Evolutionary conservation across 2,797 vertebrate genomes (phyloP), one percentile per base, ranked within the genome.

Genomic region (Lophius americanus): DNA sequence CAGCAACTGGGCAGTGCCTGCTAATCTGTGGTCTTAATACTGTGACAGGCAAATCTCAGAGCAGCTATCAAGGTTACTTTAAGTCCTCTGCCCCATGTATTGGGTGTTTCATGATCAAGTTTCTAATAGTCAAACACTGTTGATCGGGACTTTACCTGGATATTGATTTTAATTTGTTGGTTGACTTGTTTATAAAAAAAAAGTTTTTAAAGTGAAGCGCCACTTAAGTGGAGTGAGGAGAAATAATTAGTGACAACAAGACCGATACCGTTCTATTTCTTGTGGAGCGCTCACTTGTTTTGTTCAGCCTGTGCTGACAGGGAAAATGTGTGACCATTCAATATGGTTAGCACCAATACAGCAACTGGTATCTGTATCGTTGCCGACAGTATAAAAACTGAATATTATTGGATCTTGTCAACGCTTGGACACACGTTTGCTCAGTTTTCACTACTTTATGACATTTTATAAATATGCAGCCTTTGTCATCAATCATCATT

Each of bases 11-110:
- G 66, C 68, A 6, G 76, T 65, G 63, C 64, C 78, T 76, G 81
- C 70, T 90, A 89, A 90, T 91, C 87, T 83, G 43, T 8, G 33
- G 70, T 73, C 71, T 83, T 89, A 84, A 78, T 83, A 73, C 68
- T 11, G 75, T 77, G 68, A 76, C 68, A 47, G 86, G 80, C 62
- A 73, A 79, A 82, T 89, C 50, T 76, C 67, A 62, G 73, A 82
- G 64, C 72, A 51, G 78, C 70, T 74, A 83, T 76, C 61, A 62
- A 56, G 74, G 61, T 64, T 77, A 41, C 67, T 77, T 6, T 13
- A 39, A 67, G 60, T 60, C n/a, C 58, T 39, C 23, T 38, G 8
- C 7, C 23, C n/a, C n/a, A 38, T 67, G 75, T 76, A 48, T 56
- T 49, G 11, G 9, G 13, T 9, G 42, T 48, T 72, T 48, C 64